Percentiles rank a stretch among this genome's conserved stretches.
Conservation (phyloP, 2,888 invertebrate species). For the Lottia scabra region DNA sequence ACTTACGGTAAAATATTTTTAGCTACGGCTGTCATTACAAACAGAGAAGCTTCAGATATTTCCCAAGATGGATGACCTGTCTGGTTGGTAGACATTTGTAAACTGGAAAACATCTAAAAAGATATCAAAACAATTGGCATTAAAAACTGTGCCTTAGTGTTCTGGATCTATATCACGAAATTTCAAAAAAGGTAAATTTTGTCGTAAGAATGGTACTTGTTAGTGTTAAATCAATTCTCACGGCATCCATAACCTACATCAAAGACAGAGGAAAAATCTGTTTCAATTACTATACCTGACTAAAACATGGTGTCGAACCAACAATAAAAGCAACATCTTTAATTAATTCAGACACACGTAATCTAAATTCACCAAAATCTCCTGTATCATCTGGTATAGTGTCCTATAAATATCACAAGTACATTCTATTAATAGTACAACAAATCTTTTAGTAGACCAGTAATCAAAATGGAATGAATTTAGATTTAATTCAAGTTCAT, state of each 20-base stretch:
- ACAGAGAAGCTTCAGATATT: conserved; percentile 91
- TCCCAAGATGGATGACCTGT: conserved; percentile 86
- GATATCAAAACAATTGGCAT: no score
- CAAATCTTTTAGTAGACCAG: no score
- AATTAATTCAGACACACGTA: conserved; percentile 90
- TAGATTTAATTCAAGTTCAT: no score
- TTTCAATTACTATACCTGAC: conserved; percentile 87
- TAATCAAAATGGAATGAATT: no score
- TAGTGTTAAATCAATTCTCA: neutral
- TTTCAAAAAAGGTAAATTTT: no score
- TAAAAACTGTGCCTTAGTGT: no score
- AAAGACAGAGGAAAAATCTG: no score
- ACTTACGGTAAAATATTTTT: conserved; percentile 94
- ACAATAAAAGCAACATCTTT: conserved; percentile 97
- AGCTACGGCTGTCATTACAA: conserved; percentile 94
- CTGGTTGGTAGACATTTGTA: conserved; percentile 72
- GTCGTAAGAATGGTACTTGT: neutral
- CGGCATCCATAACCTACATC: neutral
- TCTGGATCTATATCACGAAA: no score
- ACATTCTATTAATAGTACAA: neutral
- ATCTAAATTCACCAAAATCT: conserved; percentile 84
- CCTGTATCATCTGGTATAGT: conserved; percentile 86
- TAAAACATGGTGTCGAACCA: conserved; percentile 90
- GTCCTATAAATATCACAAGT: conserved; percentile 70
- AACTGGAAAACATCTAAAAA: conserved; percentile 72